Evolutionary conservation across 2,888 invertebrate genomes (phyloP), one percentile per base, ranked within the genome.

Genomic region (Dorcus parallelipipedus): DNA sequence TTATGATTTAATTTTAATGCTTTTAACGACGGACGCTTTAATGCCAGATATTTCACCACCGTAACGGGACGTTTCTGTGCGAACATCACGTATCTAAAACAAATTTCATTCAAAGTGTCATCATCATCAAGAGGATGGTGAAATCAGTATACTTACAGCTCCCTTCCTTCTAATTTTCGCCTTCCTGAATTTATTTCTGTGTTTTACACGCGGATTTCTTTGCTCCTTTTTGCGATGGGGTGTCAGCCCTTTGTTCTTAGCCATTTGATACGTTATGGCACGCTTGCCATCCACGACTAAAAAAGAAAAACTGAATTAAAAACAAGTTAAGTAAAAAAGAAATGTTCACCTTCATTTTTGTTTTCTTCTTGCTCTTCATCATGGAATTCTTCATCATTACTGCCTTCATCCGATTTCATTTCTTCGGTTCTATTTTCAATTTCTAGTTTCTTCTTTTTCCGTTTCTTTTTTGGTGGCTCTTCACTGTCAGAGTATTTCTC

Each of bases 1-100:
- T 26, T 9, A 62, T 10, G 57, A 88, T 77, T 90, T 92, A 67
- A 97, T 85, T 80, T 95, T 95, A 68, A 95, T 86, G 74, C 97
- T 90, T 80, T 95, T 94, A 71, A 89, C 89, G 51, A 95, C 89
- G 71, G 89, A 86, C 26, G 92, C 85, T 73, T 96, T 93, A 71
- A 99, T 98, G 66, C 98, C 98, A 52, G 95, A 93, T 51, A 90
- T 80, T 82, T 99, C 98, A 56, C 98, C 98, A 58, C 85, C 89
- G 76, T 99, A 99, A 63, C 90, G 86, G 38, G 82, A 81, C 4
- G 87, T 72, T 80, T 98, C 97, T 60, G 85, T 91, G 63, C 93
- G 84, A 2, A 91, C 87, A 71, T 90, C 89, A 60, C 95, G 87
- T 0, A 89, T 81, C 87, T 88, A 74, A 61, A 78, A 76, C 60